A percentile compares a stretch with the other conserved stretches of the same genome.
These are phyloP conservation scores for Drymonia ruficornis DNA, from an alignment of 2,888 invertebrate species.

Conservation along the genomic window DNA sequence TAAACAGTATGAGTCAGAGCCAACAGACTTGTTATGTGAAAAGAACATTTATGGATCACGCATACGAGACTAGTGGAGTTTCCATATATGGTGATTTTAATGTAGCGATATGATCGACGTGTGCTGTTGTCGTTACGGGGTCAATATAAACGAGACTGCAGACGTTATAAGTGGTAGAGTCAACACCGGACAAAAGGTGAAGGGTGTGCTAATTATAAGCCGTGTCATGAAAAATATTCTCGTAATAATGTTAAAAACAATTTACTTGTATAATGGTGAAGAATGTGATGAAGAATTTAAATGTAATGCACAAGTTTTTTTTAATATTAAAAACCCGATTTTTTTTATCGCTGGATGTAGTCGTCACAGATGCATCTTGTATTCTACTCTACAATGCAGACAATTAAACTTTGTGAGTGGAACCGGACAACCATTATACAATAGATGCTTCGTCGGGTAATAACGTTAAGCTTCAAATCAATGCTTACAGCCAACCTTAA, in stretches of 20 bases:
- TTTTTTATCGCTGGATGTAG: too few species aligned
- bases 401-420: too few species aligned
- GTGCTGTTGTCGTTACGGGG: slow-evolving; percentile 28
- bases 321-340: too few species aligned
- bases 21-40: slow-evolving; percentile 52
- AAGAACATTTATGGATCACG: slow-evolving; percentile 52
- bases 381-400: too few species aligned
- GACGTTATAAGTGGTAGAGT: slow-evolving; percentile 10
- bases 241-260: too few species aligned
- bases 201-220: background rate
- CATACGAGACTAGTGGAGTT: slow-evolving; percentile 55
- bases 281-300: too few species aligned
- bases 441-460: too few species aligned
- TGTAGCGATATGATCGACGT: slow-evolving; percentile 50
- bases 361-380: too few species aligned
- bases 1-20: slow-evolving; percentile 62
- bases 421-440: too few species aligned
- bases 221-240: background rate
- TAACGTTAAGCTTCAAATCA: background rate
- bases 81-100: slow-evolving; percentile 66
- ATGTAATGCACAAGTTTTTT: too few species aligned
- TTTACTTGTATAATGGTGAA: too few species aligned
- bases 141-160: slow-evolving; percentile 5
- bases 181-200: slow-evolving; percentile 11
- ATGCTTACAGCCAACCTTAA: background rate